Base-by-base conservation (phyloP, 2,113 vertebrate species). In the Tretioscincus oriximinensis region DNA sequence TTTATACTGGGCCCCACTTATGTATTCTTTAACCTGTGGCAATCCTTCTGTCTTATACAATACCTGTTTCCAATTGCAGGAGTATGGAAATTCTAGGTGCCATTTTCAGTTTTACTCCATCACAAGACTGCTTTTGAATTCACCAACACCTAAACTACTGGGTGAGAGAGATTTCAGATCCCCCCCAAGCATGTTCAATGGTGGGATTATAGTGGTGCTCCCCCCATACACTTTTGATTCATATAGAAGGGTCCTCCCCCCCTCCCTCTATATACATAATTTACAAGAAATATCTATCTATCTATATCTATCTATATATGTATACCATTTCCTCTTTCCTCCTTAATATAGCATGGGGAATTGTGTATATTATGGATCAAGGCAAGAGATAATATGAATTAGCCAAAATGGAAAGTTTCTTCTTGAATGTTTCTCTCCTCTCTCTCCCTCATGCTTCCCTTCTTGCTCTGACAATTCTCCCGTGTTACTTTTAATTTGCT, bases 31-130 rank as follows among this genome's bases (percentile, higher is more conserved):
- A 9, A 41, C 67, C 45, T 67, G 63, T 45, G 60, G 22, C 26
- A 49, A 35, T 1, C 65, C 20, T 78, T 78, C 29, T 78, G 45
- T 76, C 88, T 85, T 88, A 81, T 81, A 24, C 0, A 85, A 92
- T 86, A 82, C 87, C 90, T 92, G 85, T 74, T 87, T 90, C 90
- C 86, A 88, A 79, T 89, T 91, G 83, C 87, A 81, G 60, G 74
- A 86, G 86, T 84, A 81, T 1, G 81, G 73, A 80, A 76, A 87
- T 88, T 81, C 82, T 88, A 81, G 35, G 31, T 68, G 71, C 72
- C 16, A 70, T 1, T 87, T 88, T 80, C 75, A 83, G 65, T 88
- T 51, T 81, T 79, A 60, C 24, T 86, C 77, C 87, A 88, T 74
- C 82, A 85, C 73, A 87, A 90, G 82, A 82, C 10, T 84, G 80